Base-by-base conservation (phyloP, 2,888 invertebrate species). In the Penaeus monodon region DNA sequence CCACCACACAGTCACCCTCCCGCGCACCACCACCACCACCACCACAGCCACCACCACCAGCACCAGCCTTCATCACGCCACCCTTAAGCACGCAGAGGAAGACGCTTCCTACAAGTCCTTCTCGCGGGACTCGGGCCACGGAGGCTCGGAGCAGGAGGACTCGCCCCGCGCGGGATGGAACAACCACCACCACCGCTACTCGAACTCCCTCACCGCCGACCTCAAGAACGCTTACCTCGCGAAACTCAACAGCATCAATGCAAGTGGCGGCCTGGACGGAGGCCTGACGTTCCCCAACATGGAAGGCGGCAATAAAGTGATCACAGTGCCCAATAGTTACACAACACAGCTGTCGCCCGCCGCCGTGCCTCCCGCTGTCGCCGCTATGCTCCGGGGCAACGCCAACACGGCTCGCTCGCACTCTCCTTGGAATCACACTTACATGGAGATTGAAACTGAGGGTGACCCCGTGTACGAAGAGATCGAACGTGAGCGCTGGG, bases 401-500 rank as follows among this genome's bases (percentile, higher is more conserved):
- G 81, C 49, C 76, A 88, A 85, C 81, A 86, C 83, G 29, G 81
- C 85, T 17, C 91, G 93, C 73, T 92, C 93, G 27, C 92, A 93
- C 65, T 94, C 95, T 92, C 93, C 95, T 63, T 94, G 95, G 92
- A 95, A 95, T 91, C 96, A 96, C 91, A 96, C 96, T 0, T 96
- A 96, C 92, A 95, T 95, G 7, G 96, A 96, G 92, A 96, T 96
- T 86, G 93, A 89, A 65, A 86, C 88, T 24, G 89, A 94, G 79
- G 94, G 94, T 90, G 96, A 96, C 91, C 96, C 96, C 91, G 89
- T 96, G 3, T 96, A 96, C 92, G 96, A 96, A 92, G 91, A 91
- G 86, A 91, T 91, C 64, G 91, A 91, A 77, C 89, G 90, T 1
- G 88, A 90, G 44, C 86, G 89, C n/a, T 89, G 87, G 88, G 84